phyloP scores from a whole-genome alignment of 2,888 invertebrate species.

The Spatulosminthurus flaviceps region DNA sequence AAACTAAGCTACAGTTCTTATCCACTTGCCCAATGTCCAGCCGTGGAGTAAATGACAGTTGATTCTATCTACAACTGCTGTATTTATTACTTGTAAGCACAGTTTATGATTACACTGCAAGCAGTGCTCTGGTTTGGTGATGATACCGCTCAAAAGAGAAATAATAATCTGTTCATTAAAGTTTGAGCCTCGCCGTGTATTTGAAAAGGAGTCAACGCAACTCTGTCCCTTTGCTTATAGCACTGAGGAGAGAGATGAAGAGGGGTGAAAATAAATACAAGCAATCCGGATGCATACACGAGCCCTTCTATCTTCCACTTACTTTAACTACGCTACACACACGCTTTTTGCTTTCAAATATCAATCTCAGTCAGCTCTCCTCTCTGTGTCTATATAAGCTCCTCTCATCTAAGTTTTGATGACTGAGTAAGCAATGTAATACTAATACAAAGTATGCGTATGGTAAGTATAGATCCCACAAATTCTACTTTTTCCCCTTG shows the following conservation, averaged over 20 bases:
- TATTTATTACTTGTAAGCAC: too few species aligned
- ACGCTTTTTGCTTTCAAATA: background rate
- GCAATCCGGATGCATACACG: background rate
- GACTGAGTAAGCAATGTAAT: background rate
- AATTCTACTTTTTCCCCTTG: background rate
- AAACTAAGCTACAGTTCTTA: too few species aligned
- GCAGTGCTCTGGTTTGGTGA: background rate
- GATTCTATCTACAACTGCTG: too few species aligned
- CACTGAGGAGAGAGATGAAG: slow-evolving; percentile 1
- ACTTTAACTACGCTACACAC: too few species aligned
- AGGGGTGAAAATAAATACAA: slow-evolving; percentile 2
- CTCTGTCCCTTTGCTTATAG: background rate
- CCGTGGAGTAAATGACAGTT: too few species aligned
- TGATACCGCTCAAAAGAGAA: slow-evolving; percentile 4
- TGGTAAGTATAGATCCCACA: background rate
- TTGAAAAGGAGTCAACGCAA: background rate
- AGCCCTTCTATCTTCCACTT: too few species aligned
- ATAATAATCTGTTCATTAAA: slow-evolving; percentile 10
- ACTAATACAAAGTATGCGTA: background rate
- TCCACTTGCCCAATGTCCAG: too few species aligned
- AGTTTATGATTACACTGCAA: too few species aligned
- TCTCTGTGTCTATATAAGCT: too few species aligned
- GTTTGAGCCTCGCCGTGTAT: background rate
- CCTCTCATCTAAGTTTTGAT: background rate
- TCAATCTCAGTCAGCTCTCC: too few species aligned